A percentile compares a stretch with the other conserved stretches of the same genome.
Evolutionary conservation across 2,113 vertebrate genomes (phyloP).

Genomic region (Phyllostomus discolor): DNA sequence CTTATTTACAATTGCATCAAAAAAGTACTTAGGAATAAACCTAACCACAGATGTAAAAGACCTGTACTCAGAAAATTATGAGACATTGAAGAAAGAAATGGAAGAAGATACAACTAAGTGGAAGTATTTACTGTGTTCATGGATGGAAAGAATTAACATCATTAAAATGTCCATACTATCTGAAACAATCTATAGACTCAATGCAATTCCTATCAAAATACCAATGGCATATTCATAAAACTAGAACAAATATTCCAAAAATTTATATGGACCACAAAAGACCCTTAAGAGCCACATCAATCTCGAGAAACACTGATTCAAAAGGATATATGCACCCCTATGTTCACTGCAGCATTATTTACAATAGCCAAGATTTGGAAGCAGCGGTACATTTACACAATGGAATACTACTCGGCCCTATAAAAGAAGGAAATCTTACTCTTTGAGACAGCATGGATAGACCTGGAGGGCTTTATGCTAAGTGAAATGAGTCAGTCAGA

Average conservation of each 20-base stretch:
- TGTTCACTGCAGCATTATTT: background rate
- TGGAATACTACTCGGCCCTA: background rate
- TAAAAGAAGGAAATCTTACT: background rate
- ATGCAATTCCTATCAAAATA: background rate
- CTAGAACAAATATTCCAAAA: background rate
- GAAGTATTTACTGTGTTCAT: background rate
- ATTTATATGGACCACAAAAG: background rate
- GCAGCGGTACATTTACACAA: background rate
- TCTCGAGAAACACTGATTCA: background rate
- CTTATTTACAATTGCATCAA: background rate
- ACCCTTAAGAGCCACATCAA: background rate
- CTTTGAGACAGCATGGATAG: background rate
- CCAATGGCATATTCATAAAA: background rate
- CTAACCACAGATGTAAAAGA: background rate
- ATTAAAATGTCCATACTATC: background rate
- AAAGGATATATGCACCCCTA: background rate
- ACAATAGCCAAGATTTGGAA: background rate
- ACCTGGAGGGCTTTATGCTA: background rate
- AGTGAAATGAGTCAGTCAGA: background rate
- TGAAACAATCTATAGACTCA: background rate
- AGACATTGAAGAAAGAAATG: background rate
- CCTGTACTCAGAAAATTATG: background rate
- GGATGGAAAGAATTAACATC: background rate
- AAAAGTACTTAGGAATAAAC: background rate
- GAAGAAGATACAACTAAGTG: background rate